Base-by-base conservation (phyloP, 1,140 invertebrate genomes). In the Fopius arisanus region DNA sequence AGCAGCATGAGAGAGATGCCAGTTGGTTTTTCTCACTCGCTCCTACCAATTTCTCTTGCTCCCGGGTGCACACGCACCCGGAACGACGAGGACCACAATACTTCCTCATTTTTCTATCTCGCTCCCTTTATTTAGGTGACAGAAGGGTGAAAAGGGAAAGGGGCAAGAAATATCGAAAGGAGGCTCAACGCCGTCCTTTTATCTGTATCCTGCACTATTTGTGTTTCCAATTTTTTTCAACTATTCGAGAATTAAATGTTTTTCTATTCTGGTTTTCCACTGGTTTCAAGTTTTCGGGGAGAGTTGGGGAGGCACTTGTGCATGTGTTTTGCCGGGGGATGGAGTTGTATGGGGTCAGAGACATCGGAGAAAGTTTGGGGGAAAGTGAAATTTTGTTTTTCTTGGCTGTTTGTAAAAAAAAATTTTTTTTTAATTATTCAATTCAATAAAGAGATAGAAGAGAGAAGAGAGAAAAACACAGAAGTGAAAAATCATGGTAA, bases 1-100 rank as follows among this genome's bases (percentile, higher is more conserved):
- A 59, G n/a, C n/a, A n/a, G n/a, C 10, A 28, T 9, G 12, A 59
- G 4, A 37, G 19, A 21, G 65, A 70, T 31, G 29, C 16, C 71
- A 54, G 54, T 73, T 54, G 67, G 40, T 71, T 7, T 37, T 37
- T 33, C 72, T 21, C 10, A 68, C 72, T 73, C 71, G 19, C 71
- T 73, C 41, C 3, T 16, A 31, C 40, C 43, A 59, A 59, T 59
- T 59, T 28, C 54, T 26, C 1, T 59, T 6, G 14, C 62, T 37
- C 48, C n/a, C 65, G 48, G 43, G 70, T 72, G 59, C 63, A 40
- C 41, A 48, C 54, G 23, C 54, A 26, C 54, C 19, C 43, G 19
- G 23, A 3, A 19, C 5, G 54, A 59, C 54, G 19, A n/a, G 16
- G 43, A 48, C 0, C 5, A 48, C 1, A 23, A 28, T 41, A 63